Evolutionary conservation across 2,797 vertebrate species (phyloP), one percentile per base, ranked within the genome.

Genomic region (Lepilemur ruficaudatus): DNA sequence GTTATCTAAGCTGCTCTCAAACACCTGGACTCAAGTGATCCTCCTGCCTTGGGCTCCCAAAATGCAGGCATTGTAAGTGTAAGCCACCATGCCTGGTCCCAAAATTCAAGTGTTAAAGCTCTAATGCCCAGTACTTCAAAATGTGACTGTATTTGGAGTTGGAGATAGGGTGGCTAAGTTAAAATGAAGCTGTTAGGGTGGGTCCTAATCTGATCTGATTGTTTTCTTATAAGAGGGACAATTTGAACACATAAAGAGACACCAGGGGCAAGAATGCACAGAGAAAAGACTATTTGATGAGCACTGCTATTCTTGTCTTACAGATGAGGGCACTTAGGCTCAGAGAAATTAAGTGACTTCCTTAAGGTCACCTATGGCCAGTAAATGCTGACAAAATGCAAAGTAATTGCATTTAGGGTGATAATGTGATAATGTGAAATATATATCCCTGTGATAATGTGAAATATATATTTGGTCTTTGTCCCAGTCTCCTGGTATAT

Each of bases 271-370:
- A 0, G 0, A 52, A 10, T 2, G 9, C 25, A 43, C 7, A 69
- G 22, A 23, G 14, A 65, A 76, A 35, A 48, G 73, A 17, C 9
- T 12, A 30, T 10, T 7, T 61, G 69, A 63, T 63, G 50, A 57
- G 38, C 7, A 32, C 75, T 86, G 91, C 52, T 55, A 46, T 59
- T 46, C 4, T 85, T 15, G 50, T 38, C 22, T 55, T 70, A 86
- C 32, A 75, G 41, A 65, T 32, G 78, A 92, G n/a, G 55, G 55
- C 15, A 35, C 32, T 35, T 61, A 52, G 2, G 59, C 2, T 67
- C 41, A 94, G 78, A 86, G n/a, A 70, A n/a, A 91, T 78, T 61
- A 80, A 90, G 28, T 30, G n/a, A 78, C 43, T 89, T 83, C 17
- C 35, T 86, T 76, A 75, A 72, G 72, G 69, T 76, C 46, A 94